Conservation (phyloP, 2,888 invertebrate genomes). For the Cryptus armator region DNA sequence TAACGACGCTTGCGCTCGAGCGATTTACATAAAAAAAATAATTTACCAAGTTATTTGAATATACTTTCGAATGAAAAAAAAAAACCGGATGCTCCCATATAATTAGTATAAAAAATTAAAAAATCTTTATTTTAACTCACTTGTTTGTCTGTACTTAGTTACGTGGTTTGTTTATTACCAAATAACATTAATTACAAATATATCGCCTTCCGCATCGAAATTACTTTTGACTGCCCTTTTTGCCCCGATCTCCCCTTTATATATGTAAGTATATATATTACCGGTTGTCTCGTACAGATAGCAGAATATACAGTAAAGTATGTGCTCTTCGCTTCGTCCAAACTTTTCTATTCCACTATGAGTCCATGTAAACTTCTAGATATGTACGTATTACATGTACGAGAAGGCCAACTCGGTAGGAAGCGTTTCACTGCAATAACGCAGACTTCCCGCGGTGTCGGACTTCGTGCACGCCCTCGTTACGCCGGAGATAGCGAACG, state of each 20-base stretch:
- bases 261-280: not conserved
- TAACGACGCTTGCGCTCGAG: too few relatives aligned
- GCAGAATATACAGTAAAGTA: constrained; percentile 23
- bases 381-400: constrained; percentile 23
- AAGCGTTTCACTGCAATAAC: constrained; percentile 76
- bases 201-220: too few relatives aligned
- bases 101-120: too few relatives aligned
- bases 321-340: constrained; percentile 29
- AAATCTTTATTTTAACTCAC: too few relatives aligned
- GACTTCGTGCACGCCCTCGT: constrained; percentile 71
- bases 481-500: constrained; percentile 66
- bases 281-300: constrained; percentile 28
- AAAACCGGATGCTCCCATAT: too few relatives aligned
- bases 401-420: constrained; percentile 71
- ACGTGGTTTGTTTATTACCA: too few relatives aligned
- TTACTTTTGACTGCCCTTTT: too few relatives aligned
- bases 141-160: too few relatives aligned
- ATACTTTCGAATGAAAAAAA: too few relatives aligned
- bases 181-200: too few relatives aligned
- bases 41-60: too few relatives aligned
- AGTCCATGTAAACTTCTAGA: constrained; percentile 29
- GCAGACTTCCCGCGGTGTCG: constrained; percentile 71
- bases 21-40: too few relatives aligned
- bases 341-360: constrained; percentile 24
- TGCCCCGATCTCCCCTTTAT: not conserved